These are phyloP conservation scores for Aspiorhynchus laticeps DNA, from an alignment of 2,113 vertebrate genomes.

Conservation along the genomic window DNA sequence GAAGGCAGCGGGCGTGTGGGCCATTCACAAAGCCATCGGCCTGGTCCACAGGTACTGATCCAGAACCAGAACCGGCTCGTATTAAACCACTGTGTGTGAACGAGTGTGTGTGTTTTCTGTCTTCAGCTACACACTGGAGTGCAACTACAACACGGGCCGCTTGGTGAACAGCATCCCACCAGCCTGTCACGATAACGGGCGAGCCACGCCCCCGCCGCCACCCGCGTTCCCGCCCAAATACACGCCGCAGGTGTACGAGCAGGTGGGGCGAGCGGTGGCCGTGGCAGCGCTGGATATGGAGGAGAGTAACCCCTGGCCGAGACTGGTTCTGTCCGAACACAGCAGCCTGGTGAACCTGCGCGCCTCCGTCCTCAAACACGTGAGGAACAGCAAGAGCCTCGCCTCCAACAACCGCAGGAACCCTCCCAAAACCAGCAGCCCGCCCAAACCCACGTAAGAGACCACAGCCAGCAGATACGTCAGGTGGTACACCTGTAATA, in stretches of 20 bases:
- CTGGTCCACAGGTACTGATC: slow-evolving; percentile 89
- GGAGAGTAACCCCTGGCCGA: slow-evolving; percentile 92
- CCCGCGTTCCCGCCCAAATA: slow-evolving; percentile 90
- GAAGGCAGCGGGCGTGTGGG: slow-evolving; percentile 95
- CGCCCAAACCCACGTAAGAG: slow-evolving; percentile 42
- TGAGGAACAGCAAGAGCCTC: slow-evolving; percentile 83
- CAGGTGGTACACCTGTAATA: too few relatives aligned
- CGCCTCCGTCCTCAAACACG: slow-evolving; percentile 90
- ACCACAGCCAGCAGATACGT: too few relatives aligned
- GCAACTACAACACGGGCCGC: slow-evolving; percentile 97
- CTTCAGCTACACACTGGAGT: slow-evolving; percentile 94
- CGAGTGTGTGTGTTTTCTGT: neutral
- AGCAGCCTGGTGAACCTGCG: slow-evolving; percentile 88
- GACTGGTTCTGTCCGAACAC: slow-evolving; percentile 92
- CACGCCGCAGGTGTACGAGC: slow-evolving; percentile 92
- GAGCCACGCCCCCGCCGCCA: slow-evolving; percentile 89
- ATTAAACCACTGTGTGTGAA: neutral
- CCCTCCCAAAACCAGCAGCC: slow-evolving; percentile 48
- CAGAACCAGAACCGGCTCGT: neutral
- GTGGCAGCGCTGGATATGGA: slow-evolving; percentile 92
- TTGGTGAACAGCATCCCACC: slow-evolving; percentile 88
- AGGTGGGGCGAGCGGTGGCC: slow-evolving; percentile 92
- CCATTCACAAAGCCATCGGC: slow-evolving; percentile 92
- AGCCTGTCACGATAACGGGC: slow-evolving; percentile 92
- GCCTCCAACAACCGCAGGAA: slow-evolving; percentile 67